phyloP scores from a whole-genome alignment of 2,888 invertebrate species.

The Cacoxenus indagator region DNA sequence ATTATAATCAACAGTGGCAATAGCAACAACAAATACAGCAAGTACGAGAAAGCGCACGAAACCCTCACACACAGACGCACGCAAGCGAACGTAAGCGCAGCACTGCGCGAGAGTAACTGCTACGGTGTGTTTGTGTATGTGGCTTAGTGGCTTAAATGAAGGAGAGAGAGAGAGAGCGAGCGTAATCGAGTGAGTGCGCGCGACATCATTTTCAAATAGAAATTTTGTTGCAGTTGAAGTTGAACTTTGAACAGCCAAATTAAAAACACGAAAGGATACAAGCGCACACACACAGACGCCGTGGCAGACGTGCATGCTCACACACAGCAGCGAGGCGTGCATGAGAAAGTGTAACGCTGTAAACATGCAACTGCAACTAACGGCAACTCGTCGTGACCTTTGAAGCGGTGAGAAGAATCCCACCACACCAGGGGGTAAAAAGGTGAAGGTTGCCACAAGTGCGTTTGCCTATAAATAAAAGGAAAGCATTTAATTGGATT shows the following conservation, averaged over 20 bases:
- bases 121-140: background rate
- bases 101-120: background rate
- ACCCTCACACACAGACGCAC: conserved; percentile 20
- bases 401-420: conserved; percentile 20
- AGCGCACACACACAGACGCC: background rate
- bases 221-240: conserved; percentile 18
- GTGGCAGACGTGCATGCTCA: no score
- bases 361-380: conserved; percentile 12
- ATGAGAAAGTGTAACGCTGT: background rate
- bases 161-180: conserved; percentile 1
- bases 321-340: background rate
- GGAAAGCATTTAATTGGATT: conserved; percentile 54
- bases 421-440: background rate
- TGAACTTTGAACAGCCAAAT: conserved; percentile 19
- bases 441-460: conserved; percentile 15
- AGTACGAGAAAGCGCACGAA: conserved; percentile 18
- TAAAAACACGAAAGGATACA: conserved; percentile 17
- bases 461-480: conserved; percentile 11
- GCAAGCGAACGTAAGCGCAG: background rate
- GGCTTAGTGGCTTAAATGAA: conserved; percentile 28
- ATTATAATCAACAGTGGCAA: conserved; percentile 50
- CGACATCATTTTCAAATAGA: conserved; percentile 13
- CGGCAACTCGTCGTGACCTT: conserved; percentile 26
- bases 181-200: background rate
- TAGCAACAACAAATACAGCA: conserved; percentile 32